A percentile compares a stretch with the other conserved stretches of the same genome.
Conservation (phyloP, 2,113 vertebrate genomes). For the Argyrosomus japonicus region DNA sequence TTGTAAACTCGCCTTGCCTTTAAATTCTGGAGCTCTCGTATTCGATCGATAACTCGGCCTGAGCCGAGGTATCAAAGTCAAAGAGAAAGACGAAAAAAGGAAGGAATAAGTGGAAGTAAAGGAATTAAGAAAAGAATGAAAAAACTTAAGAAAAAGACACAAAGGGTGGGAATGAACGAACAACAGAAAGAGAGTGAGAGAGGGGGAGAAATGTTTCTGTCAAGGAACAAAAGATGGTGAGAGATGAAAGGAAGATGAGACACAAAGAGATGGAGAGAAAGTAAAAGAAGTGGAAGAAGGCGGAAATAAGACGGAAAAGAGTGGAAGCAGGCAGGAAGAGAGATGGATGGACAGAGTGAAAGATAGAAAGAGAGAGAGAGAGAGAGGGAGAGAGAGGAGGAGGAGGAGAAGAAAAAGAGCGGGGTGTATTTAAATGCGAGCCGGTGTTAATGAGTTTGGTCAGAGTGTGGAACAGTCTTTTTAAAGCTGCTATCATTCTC, state of each 20-base stretch:
- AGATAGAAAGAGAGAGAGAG: neutral
- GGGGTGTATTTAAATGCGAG: constrained; percentile 95
- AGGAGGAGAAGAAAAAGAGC: constrained; percentile 42
- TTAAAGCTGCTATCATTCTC: constrained; percentile 99
- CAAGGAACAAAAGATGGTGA: neutral
- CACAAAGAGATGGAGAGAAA: neutral
- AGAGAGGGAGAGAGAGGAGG: neutral
- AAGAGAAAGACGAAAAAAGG: neutral
- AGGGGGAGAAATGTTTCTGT: neutral
- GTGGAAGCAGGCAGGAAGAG: neutral
- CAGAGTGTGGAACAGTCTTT: constrained; percentile 99
- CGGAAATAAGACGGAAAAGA: neutral
- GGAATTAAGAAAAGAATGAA: neutral
- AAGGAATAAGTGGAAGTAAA: neutral
- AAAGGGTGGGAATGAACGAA: too few species aligned
- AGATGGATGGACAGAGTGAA: neutral
- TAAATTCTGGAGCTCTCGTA: too few species aligned
- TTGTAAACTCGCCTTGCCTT: too few species aligned
- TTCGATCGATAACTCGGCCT: too few species aligned
- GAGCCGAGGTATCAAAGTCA: neutral
- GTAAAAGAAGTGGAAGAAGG: too few species aligned
- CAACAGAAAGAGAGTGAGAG: neutral
- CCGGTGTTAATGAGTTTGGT: constrained; percentile 99
- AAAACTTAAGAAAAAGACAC: neutral
- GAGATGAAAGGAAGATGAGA: neutral